These are phyloP conservation scores for Arion vulgaris DNA, from an alignment of 1,140 invertebrate genomes.

Conservation along the genomic window DNA sequence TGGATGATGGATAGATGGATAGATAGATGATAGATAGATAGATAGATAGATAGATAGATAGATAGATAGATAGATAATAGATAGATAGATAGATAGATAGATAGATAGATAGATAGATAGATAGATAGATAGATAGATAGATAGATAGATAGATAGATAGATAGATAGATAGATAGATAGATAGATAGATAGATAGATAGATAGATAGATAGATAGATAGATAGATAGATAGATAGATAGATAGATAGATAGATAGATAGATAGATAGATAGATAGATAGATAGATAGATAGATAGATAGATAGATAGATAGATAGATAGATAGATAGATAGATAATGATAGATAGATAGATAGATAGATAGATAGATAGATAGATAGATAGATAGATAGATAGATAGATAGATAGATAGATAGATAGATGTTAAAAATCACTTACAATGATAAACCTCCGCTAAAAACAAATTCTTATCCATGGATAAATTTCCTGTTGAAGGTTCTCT, in stretches of 20 bases:
- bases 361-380: not conserved
- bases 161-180: not conserved
- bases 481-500: not conserved
- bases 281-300: not conserved
- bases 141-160: not conserved
- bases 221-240: not conserved
- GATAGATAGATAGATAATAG: not conserved
- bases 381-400: not conserved
- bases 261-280: not conserved
- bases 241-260: not conserved
- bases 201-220: not conserved
- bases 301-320: not conserved
- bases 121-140: not conserved
- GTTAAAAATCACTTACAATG: not conserved
- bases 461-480: conserved; percentile 4
- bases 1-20: too few relatives aligned
- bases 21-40: too few relatives aligned
- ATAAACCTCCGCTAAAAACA: not conserved
- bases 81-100: conserved; percentile 2
- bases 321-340: not conserved
- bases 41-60: conserved; percentile 1
- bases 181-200: not conserved
- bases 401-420: not conserved
- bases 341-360: conserved; percentile 9
- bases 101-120: not conserved